A percentile compares a stretch with the other conserved stretches of the same genome.
Evolutionary conservation across 2,113 vertebrate species (phyloP).

Genomic region (Cynocephalus volans): DNA sequence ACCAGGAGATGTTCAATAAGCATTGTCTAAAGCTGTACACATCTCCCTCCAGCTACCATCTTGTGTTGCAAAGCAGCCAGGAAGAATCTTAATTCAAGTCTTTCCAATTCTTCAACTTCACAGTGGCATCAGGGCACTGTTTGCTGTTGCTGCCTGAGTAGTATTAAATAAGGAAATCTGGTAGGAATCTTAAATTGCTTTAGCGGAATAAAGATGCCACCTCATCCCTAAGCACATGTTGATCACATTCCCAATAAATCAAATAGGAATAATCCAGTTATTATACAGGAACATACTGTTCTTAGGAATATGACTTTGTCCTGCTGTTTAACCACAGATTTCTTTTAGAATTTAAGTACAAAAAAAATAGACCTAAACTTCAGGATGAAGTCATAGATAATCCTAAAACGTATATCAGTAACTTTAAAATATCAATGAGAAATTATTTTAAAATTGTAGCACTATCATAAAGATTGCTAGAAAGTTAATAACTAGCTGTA

Average conservation of each 20-base stretch:
- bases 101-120: background rate
- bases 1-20: background rate
- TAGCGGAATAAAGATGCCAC: background rate
- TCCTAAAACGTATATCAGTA: background rate
- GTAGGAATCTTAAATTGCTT: background rate
- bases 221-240: background rate
- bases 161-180: background rate
- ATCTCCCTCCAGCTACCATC: background rate
- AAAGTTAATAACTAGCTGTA: background rate
- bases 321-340: background rate
- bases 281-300: background rate
- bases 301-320: background rate
- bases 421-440: background rate
- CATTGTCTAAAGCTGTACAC: background rate
- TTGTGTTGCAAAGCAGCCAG: background rate
- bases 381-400: background rate
- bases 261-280: background rate
- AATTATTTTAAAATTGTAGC: background rate
- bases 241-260: background rate
- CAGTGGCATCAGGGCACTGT: no score
- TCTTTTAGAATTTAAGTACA: constrained; percentile 32
- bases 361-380: background rate
- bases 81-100: background rate
- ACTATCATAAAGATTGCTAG: background rate
- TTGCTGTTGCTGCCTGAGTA: background rate